Base-by-base conservation (phyloP, 1,140 invertebrate genomes). In the Zophobas morio region DNA sequence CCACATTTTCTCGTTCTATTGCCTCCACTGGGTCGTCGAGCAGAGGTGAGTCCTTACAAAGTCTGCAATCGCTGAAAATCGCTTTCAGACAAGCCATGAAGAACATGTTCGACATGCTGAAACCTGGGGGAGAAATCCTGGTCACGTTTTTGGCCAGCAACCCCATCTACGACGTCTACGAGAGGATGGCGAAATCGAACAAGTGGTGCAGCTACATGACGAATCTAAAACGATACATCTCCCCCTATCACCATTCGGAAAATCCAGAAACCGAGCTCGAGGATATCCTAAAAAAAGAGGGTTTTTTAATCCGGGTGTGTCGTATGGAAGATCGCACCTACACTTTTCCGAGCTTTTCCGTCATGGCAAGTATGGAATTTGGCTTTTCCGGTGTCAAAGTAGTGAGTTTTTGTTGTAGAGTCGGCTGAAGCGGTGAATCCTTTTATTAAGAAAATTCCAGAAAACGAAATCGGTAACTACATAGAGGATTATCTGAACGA, bases 361-460 rank as follows among this genome's bases (percentile, higher is more conserved):
- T 85, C 54, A 79, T 89, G 2, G 89, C 89, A 89, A 89, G 92
- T 92, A 87, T 4, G 8, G 42, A 46, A 4, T 46, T 3, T 46
- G n/a, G n/a, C 46, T 53, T 51, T 46, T 71, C 8, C 8, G 3
- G 42, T 46, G 3, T 4, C 8, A 4, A 46, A 2, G 8, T 74
- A 53, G 33, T 54, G 5, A 20, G n/a, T 49, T 37, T 76, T 74
- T 72, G 70, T 88, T 86, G 51, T 82, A 94, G 94, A 92, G 81
- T 91, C 93, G 36, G 87, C 92, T 0, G 87, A 87, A 75, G 93
- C 94, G 0, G 91, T 96, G 2, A 95, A 94, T 83, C 94, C 95
- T 0, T 96, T 95, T 81, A 82, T 94, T 51, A 85, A 88, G 1
- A 85, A 90, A 33, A 91, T 96, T 74, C 92, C 94, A 0, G 79